A percentile compares a stretch with the other conserved stretches of the same genome.
Conservation (phyloP, 1,140 invertebrate genomes). For the Ctenoplectra terminalis region DNA sequence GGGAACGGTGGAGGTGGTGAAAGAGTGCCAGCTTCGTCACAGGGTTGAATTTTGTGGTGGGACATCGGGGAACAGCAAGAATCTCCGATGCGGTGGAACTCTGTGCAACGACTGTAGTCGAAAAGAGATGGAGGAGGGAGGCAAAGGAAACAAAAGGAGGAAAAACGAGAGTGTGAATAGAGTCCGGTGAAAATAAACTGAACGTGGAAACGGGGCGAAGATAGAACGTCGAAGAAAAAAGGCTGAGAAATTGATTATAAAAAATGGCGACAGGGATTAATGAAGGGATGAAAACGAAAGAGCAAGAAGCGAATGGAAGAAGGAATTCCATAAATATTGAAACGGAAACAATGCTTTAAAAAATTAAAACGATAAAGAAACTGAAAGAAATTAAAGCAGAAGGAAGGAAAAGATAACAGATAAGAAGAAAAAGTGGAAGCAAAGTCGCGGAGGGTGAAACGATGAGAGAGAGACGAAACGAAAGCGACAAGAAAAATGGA, state of each 20-base stretch:
- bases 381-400: too few relatives aligned
- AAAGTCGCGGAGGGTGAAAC: too few relatives aligned
- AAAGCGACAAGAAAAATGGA: background rate
- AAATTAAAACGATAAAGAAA: too few relatives aligned
- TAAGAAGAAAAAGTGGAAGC: too few relatives aligned
- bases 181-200: constrained; percentile 2
- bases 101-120: background rate
- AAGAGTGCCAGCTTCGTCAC: constrained; percentile 18
- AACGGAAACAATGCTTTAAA: background rate
- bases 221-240: background rate
- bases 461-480: background rate
- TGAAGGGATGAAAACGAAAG: background rate
- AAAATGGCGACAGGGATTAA: background rate
- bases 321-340: background rate
- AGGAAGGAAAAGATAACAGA: too few relatives aligned
- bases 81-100: background rate
- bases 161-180: background rate
- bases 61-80: constrained; percentile 9
- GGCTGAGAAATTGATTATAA: constrained; percentile 8
- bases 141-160: background rate
- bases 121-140: background rate
- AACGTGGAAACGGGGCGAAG: background rate
- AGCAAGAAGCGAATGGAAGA: too few relatives aligned
- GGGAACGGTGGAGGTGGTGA: background rate
- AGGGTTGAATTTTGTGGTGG: constrained; percentile 45